Evolutionary conservation across 2,797 vertebrate genomes (phyloP).

Genomic region (Smutsia gigantea): DNA sequence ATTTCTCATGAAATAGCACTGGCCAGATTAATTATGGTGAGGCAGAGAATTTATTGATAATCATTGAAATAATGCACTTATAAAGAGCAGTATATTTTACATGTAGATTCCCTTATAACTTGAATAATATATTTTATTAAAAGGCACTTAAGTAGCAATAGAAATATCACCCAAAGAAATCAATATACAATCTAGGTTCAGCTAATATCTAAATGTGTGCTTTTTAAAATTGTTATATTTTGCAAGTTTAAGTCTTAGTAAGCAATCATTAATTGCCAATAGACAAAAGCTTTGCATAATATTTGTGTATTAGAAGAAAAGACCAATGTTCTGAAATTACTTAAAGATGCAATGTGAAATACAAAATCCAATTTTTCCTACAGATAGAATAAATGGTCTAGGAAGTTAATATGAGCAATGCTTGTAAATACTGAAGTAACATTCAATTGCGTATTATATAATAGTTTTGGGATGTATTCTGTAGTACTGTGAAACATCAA

Average conservation of each 20-base stretch:
- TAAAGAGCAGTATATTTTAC: not conserved
- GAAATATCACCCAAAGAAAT: slow-evolving; percentile 17
- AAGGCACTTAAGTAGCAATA: not conserved
- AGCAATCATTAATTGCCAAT: slow-evolving; percentile 6
- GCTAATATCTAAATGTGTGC: not conserved
- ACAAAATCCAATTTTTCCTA: not conserved
- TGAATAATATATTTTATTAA: not conserved
- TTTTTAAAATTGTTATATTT: not conserved
- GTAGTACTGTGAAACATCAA: rapidly evolving
- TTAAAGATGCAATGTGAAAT: not conserved
- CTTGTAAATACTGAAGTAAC: not conserved
- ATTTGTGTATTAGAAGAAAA: slow-evolving; percentile 40
- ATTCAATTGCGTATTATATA: not conserved
- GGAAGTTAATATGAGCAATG: not conserved
- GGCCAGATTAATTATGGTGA: not conserved
- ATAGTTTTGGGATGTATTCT: not conserved
- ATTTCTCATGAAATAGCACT: not conserved
- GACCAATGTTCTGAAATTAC: slow-evolving; percentile 7
- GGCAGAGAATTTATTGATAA: not conserved
- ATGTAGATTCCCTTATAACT: not conserved
- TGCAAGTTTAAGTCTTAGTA: not conserved
- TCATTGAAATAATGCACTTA: not conserved
- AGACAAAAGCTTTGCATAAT: not conserved
- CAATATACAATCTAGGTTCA: not conserved
- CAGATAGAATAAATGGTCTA: not conserved